These are phyloP conservation scores for Oophaga sylvatica DNA, from an alignment of 2,797 vertebrate genomes.

Conservation along the genomic window DNA sequence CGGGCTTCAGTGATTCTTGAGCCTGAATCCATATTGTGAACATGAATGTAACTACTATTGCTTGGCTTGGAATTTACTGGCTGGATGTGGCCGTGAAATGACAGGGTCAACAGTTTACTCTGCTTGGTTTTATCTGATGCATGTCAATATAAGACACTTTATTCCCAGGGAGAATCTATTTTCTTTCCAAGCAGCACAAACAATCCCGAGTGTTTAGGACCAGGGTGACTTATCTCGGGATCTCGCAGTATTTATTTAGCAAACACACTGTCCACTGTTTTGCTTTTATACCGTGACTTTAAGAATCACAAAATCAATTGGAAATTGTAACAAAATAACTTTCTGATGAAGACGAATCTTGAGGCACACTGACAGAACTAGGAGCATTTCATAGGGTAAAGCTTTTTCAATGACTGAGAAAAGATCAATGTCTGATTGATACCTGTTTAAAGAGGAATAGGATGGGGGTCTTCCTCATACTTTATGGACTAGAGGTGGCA, in stretches of 20 bases:
- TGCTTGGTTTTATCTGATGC: conserved; percentile 35
- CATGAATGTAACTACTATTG: background rate
- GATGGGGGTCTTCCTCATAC: too few relatives aligned
- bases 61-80: background rate
- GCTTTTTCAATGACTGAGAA: background rate
- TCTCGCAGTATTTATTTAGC: conserved; percentile 31
- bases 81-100: background rate
- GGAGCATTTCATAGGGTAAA: background rate
- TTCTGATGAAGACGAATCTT: conserved; percentile 25
- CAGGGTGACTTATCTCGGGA: conserved; percentile 12
- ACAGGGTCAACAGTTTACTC: conserved; percentile 39
- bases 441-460: background rate
- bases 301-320: conserved; percentile 41
- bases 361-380: conserved; percentile 15
- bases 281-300: conserved; percentile 4
- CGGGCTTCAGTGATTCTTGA: background rate
- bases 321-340: conserved; percentile 13
- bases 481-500: background rate
- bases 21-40: background rate
- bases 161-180: conserved; percentile 29
- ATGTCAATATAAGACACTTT: conserved; percentile 29
- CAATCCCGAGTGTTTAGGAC: background rate
- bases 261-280: background rate
- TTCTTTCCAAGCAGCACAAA: background rate
- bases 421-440: background rate